Conservation (phyloP, 2,113 vertebrate species). For the Peromyscus leucopus region DNA sequence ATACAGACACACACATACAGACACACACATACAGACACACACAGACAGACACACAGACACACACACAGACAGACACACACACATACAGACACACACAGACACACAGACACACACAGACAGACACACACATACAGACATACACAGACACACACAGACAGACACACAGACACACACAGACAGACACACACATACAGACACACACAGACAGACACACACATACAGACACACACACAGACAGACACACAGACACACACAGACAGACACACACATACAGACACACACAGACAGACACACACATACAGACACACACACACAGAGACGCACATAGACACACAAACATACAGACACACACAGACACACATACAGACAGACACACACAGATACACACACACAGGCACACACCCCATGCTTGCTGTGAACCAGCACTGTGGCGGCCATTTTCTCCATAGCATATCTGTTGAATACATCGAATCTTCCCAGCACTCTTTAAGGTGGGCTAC, state of each 20-base stretch:
- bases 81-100: background rate
- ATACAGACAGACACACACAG: background rate
- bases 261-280: too few relatives aligned
- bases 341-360: background rate
- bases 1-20: background rate
- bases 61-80: background rate
- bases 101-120: background rate
- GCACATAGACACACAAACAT: background rate
- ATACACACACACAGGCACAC: background rate
- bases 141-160: too few relatives aligned
- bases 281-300: too few relatives aligned
- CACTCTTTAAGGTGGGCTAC: background rate
- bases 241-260: too few relatives aligned
- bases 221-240: too few relatives aligned
- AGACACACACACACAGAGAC: background rate
- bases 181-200: too few relatives aligned
- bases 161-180: too few relatives aligned
- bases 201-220: too few relatives aligned
- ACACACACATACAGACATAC: background rate
- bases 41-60: background rate
- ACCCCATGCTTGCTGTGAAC: rapidly evolving
- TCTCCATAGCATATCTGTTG: rapidly evolving
- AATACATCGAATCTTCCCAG: background rate
- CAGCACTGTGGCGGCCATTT: rapidly evolving
- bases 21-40: background rate